A percentile compares a stretch with the other conserved stretches of the same genome.
Evolutionary conservation across 2,888 invertebrate species (phyloP).

Genomic region (Thalpophila matura): DNA sequence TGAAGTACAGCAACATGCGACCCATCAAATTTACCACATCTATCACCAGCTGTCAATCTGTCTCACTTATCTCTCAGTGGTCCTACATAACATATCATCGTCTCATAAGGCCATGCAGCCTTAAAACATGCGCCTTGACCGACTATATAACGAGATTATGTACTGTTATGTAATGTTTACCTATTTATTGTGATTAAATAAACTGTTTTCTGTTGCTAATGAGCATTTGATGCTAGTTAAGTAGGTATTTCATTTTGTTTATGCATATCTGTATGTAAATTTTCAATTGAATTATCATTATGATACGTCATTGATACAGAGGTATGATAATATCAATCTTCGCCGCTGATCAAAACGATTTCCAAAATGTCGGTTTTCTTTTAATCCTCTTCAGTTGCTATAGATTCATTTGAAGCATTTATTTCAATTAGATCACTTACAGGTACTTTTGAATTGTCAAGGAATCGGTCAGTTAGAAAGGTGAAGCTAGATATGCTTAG

Average conservation of each 20-base stretch:
- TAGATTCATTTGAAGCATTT: no score
- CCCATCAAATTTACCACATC: background rate
- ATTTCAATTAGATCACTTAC: no score
- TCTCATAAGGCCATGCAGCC: constrained; percentile 14
- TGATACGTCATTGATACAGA: no score
- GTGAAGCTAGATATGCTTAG: background rate
- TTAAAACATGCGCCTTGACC: constrained; percentile 46
- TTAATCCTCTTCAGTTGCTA: background rate
- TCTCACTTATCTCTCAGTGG: constrained; percentile 24
- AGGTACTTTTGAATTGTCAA: no score
- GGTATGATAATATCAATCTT: no score
- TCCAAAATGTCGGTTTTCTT: background rate
- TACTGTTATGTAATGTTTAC: constrained; percentile 33
- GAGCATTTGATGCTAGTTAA: background rate
- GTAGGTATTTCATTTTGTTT: no score
- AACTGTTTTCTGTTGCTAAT: constrained; percentile 3
- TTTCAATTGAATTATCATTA: no score
- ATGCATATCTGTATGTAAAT: no score
- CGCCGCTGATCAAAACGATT: no score
- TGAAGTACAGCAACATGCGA: background rate
- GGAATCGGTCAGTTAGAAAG: no score
- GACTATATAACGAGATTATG: constrained; percentile 22
- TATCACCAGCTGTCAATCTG: background rate
- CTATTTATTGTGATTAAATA: constrained; percentile 24
- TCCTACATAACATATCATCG: constrained; percentile 7